phyloP scores from a whole-genome alignment of 2,888 invertebrate species.

The Diabrotica balteata region DNA sequence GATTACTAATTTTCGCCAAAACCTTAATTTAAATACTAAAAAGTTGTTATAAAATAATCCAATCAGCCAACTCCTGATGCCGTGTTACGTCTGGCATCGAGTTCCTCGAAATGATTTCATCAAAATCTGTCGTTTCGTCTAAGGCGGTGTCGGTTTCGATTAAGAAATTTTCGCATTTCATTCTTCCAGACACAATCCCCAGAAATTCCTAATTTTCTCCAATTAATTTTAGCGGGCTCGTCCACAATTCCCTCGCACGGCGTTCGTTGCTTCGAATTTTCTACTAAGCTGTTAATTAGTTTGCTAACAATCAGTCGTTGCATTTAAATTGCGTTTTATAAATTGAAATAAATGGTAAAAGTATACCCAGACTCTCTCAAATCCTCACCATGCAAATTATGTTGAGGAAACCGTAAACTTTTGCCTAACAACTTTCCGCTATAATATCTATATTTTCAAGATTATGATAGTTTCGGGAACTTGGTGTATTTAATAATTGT shows the following conservation, averaged over 20 bases:
- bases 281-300: slow-evolving; percentile 47
- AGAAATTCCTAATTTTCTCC: slow-evolving; percentile 39
- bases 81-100: background rate
- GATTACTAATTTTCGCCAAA: no score
- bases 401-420: background rate
- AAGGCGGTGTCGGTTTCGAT: slow-evolving; percentile 21
- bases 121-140: slow-evolving; percentile 19
- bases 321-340: slow-evolving; percentile 49
- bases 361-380: background rate
- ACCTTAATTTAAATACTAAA: background rate
- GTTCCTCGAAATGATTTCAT: slow-evolving; percentile 17
- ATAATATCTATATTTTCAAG: no score
- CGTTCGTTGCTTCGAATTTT: slow-evolving; percentile 36
- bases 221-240: slow-evolving; percentile 39
- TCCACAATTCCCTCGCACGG: slow-evolving; percentile 31
- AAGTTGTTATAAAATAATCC: background rate
- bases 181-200: slow-evolving; percentile 35
- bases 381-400: background rate
- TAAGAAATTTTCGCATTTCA: slow-evolving; percentile 31
- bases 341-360: slow-evolving; percentile 37
- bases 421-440: background rate
- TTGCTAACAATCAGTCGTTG: slow-evolving; percentile 48
- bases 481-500: no score
- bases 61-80: background rate
- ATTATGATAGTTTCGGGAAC: no score